Evolutionary conservation across 1,140 invertebrate genomes (phyloP), one percentile per base, ranked within the genome.

Genomic region (Oscheius sp.): DNA sequence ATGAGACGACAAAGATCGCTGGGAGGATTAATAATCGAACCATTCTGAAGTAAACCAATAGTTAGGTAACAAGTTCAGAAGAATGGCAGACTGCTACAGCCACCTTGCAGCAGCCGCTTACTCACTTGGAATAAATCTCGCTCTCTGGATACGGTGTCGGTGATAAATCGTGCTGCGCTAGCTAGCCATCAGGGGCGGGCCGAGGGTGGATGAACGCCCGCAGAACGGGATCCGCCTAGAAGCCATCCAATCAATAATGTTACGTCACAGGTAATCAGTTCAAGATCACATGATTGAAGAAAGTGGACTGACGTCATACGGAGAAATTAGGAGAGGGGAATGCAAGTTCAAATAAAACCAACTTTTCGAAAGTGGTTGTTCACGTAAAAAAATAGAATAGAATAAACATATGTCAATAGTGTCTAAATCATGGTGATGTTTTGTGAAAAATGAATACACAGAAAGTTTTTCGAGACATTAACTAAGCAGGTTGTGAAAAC

Each of bases 1-100:
- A 84, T 10, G 82, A 74, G 23, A 69, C 42, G 38, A 62, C 76
- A 73, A 83, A 83, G 29, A 83, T 83, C 42, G 71, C 78, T 26
- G 83, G 82, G 26, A 84, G 76, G 58, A 83, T 80, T 23, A 83
- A 77, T 26, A 83, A 74, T 62, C 81, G 68, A 13, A 63, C 36
- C 61, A 55, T 55, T 13, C 49, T 55, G 7, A 13, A 55, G 28
- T 13, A 23, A 4, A 13, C n/a, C 7, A 23, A 4, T 7, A 13
- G 49, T 55, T 7, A 55, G 23, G 15, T 15, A 55, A 55, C 15
- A 23, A 26, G 23, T 7, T 13, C 15, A 20, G 7, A 7, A 7
- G 7, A 20, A 4, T 7, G 49, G 7, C 7, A 55, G 23, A 55
- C n/a, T n/a, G n/a, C n/a, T n/a, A n/a, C n/a, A 13, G 49, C 7